Evolutionary conservation across 2,797 vertebrate species (phyloP).

Genomic region (Streptopelia turtur): DNA sequence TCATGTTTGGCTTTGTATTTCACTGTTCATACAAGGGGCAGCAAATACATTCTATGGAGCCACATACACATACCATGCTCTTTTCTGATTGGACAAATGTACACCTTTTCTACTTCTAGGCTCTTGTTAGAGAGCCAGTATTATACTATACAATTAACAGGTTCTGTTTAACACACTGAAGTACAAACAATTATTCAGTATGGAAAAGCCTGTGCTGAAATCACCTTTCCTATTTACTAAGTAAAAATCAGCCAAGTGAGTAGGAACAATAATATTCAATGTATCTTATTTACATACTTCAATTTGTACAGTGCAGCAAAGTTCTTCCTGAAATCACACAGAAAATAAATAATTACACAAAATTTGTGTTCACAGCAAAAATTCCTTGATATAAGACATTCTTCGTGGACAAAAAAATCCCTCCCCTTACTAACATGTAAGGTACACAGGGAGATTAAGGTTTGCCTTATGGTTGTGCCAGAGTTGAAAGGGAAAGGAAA

Average conservation of each 20-base stretch:
- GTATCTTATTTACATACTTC: not conserved
- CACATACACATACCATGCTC: not conserved
- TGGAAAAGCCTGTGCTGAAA: not conserved
- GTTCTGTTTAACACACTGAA: not conserved
- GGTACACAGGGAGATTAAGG: not conserved
- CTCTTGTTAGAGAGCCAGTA: not conserved
- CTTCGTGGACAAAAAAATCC: rapidly evolving
- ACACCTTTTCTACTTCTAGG: not conserved
- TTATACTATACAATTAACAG: not conserved
- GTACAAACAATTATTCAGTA: not conserved
- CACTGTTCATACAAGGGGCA: not conserved
- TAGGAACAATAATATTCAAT: not conserved
- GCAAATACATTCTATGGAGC: not conserved
- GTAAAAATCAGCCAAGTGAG: not conserved
- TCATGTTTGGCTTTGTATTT: not conserved
- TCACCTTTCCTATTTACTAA: not conserved
- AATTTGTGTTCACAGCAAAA: not conserved
- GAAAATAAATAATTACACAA: not conserved
- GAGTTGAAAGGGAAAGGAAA: not conserved
- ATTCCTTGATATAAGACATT: not conserved
- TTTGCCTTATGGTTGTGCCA: not conserved
- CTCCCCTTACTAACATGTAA: not conserved
- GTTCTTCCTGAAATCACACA: not conserved
- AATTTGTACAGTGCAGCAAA: not conserved
- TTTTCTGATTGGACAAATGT: not conserved